Evolutionary conservation across 2,113 vertebrate genomes (phyloP).

Genomic region (Agapornis roseicollis): DNA sequence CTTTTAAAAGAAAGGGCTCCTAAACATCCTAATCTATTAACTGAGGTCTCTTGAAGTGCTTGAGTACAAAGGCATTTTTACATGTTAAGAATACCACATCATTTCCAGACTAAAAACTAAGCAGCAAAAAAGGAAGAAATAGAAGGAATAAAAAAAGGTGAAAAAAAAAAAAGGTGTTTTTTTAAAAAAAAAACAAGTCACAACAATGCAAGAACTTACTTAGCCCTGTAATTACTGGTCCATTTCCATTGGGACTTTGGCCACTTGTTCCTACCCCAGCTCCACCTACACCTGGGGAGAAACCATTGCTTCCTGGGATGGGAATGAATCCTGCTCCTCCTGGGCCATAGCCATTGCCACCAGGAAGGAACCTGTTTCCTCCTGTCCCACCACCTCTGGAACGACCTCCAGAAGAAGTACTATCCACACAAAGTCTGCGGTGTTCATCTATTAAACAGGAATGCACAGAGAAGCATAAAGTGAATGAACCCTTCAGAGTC

Average conservation of each 20-base stretch:
- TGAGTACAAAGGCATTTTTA: not conserved
- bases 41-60: not conserved
- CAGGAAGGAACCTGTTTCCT: slow-evolving; percentile 53
- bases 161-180: not conserved
- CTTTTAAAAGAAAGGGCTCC: not conserved
- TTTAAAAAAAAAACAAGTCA: not conserved
- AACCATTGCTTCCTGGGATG: slow-evolving; percentile 73
- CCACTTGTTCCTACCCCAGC: slow-evolving; percentile 66
- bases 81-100: fast-evolving
- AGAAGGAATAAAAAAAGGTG: not conserved
- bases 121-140: not conserved
- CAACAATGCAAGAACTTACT: slow-evolving; percentile 65
- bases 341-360: slow-evolving; percentile 61
- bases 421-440: slow-evolving; percentile 77
- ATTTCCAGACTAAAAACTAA: not conserved
- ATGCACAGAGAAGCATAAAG: not conserved
- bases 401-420: slow-evolving; percentile 56
- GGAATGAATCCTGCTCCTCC: slow-evolving; percentile 74
- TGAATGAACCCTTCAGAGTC: not conserved
- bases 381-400: slow-evolving; percentile 67
- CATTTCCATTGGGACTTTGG: slow-evolving; percentile 47
- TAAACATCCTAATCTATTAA: not conserved
- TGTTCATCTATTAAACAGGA: slow-evolving; percentile 75
- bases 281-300: slow-evolving; percentile 65
- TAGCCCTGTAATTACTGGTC: slow-evolving; percentile 74